phyloP scores from a whole-genome alignment of 30 jellyfish, hydroid and myxozoan species.

The Haliclystus octoradiatus region DNA sequence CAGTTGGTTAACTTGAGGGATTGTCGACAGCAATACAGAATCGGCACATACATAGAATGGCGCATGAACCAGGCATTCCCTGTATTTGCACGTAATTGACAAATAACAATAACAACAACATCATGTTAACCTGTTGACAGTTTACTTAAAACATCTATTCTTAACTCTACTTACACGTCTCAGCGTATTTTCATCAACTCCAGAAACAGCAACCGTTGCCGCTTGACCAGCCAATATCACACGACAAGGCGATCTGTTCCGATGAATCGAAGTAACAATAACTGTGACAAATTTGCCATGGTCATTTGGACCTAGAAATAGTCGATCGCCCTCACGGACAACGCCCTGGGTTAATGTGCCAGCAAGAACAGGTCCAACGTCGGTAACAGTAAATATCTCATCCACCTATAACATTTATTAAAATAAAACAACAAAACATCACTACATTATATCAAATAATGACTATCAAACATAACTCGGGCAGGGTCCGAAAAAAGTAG shows the following conservation, averaged over 20 bases:
- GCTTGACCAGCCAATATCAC: constrained; percentile 92
- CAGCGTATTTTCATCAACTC: constrained; percentile 32
- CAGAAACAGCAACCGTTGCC: constrained; percentile 78
- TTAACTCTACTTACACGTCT: constrained; percentile 73
- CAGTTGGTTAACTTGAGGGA: too few species aligned
- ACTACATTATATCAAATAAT: too few species aligned
- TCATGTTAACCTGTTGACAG: too few species aligned
- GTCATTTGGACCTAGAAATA: constrained; percentile 82
- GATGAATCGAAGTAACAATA: constrained; percentile 63
- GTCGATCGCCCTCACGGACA: constrained; percentile 69
- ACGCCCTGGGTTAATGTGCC: constrained; percentile 86
- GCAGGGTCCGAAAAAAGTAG: too few species aligned
- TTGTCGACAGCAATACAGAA: too few species aligned
- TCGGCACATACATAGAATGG: too few species aligned
- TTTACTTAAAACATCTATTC: too few species aligned
- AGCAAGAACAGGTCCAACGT: constrained; percentile 86
- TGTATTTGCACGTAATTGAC: too few species aligned
- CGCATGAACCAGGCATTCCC: too few species aligned
- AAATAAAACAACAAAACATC: not conserved
- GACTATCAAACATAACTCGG: too few species aligned
- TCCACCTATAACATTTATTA: constrained; percentile 53
- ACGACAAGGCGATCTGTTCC: constrained; percentile 96
- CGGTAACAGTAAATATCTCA: constrained; percentile 63
- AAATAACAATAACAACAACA: too few species aligned
- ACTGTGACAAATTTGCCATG: constrained; percentile 62